Base-by-base conservation (phyloP, 2,113 vertebrate species). In the Litocranius walleri region DNA sequence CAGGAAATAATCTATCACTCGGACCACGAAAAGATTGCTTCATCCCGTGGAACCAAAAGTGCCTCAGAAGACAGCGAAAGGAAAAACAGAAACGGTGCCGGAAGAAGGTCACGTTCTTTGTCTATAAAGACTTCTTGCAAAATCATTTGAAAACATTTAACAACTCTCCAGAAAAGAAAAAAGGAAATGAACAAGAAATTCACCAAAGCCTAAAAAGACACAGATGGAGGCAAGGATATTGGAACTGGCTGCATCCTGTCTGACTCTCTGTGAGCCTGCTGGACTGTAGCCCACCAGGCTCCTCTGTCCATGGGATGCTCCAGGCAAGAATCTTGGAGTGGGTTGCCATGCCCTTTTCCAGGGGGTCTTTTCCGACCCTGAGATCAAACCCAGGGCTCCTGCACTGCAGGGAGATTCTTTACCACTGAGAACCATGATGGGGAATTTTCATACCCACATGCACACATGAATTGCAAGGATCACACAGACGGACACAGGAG, bases 141-240 rank as follows among this genome's bases (percentile, higher is more conserved):
- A 43, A 74, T 74, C 3, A 36, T 36, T 21, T 6, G 67, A 74
- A 25, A 25, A 25, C 71, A 25, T 14, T 74, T 43, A 27, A 27
- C 71, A 74, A 50, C 29, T 17, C 45, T 81, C 45, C 5, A 2
- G 9, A 16, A 33, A 48, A 11, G 15, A 33, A 16, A 81, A 81
- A 80, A 50, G 45, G 45, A 81, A 81, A 81, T 6, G 5, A 81
- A 50, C 78, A 81, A 33, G 29, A 48, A 33, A 50, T 50, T 33
- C 0, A 81, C 9, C 1, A 0, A 21, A 1, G 33, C 1, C 9
- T 10, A 6, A 19, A 19, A 50, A 50, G 16, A 21, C 16, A 50
- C 29, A 33, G 29, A 19, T 50, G 9, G 1, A 2, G 29, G 33
- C 29, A 19, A 19, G 4, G 29, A 19, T 10, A 45, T 12, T 81